phyloP scores from a whole-genome alignment of 2,113 vertebrate species.

The Bolborhynchus lineola region DNA sequence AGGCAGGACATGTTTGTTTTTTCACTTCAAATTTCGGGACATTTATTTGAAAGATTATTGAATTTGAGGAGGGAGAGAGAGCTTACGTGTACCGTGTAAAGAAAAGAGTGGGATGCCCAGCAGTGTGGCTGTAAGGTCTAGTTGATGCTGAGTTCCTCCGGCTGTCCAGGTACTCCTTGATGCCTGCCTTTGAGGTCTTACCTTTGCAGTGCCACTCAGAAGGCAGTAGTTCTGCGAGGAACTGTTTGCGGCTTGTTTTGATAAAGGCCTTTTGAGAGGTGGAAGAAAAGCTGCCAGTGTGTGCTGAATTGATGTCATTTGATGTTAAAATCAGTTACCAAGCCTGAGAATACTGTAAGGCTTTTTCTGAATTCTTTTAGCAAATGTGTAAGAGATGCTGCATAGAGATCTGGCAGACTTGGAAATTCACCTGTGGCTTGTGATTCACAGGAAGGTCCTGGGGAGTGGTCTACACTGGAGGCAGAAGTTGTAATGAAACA shows the following conservation, averaged over 20 bases:
- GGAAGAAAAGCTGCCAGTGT: background rate
- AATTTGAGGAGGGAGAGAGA: background rate
- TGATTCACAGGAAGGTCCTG: constrained; percentile 89
- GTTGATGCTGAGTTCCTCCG: background rate
- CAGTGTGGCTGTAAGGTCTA: fast-evolving
- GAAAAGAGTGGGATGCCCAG: background rate
- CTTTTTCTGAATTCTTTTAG: background rate
- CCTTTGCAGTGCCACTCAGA: background rate
- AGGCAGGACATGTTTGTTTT: background rate
- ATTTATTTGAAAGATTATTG: background rate
- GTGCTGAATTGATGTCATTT: background rate
- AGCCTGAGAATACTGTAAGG: background rate
- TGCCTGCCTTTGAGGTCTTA: background rate
- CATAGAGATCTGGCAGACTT: background rate
- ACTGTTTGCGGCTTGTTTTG: background rate
- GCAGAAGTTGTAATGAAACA: constrained; percentile 94
- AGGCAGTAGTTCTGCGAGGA: background rate
- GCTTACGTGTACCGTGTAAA: background rate
- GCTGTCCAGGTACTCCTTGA: background rate
- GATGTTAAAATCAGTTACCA: background rate
- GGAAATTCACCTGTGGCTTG: constrained; percentile 13
- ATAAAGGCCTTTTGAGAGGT: background rate
- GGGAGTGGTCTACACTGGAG: constrained; percentile 90
- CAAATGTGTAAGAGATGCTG: background rate
- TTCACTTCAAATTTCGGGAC: background rate